Base-by-base conservation (phyloP, 2,888 invertebrate genomes). In the Pyrrhopygopsis socrates region DNA sequence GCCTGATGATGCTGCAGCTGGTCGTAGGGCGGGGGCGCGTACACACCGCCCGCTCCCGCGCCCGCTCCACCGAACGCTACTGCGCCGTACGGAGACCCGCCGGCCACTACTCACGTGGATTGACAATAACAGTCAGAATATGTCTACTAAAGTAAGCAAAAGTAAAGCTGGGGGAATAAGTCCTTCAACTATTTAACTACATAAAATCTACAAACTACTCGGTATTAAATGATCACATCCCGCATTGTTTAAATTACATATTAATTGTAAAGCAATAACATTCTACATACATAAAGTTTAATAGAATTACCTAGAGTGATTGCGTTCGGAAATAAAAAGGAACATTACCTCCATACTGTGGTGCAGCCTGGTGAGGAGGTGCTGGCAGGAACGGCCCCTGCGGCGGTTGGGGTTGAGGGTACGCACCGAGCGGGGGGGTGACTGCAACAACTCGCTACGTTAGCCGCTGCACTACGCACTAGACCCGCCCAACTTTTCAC, bases 11-110 rank as follows among this genome's bases (percentile, higher is more conserved):
- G 98, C 87, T 97, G 98, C 85, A 99, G 98, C 97, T 99, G 99
- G 96, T 99, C 99, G 94, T 99, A 99, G 5, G 99, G 99, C 79
- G 99, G 99, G 87, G 99, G 99, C 18, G 98, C 98, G 94, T 99
- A 99, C 92, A 98, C 95, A 3, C 98, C 96, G 0, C 98, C 96
- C 1, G 97, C 97, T 97, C 99, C 95, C 87, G 97, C 96, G 98
- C 99, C 96, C 2, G 97, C 96, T 4, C 98, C 97, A 6, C 98
- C 97, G 93, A 98, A 98, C 87, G 98, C 96, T 92, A 98, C 97
- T 29, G 78, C 78, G 81, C 98, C 98, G 96, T 98, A 98, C 77
- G 98, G 98, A 2, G 98, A 97, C 18, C 98, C 98, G 65, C 98
- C 98, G 80, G 98, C 98, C 95, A 98, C 98, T 98, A 95, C 18